A percentile compares a stretch with the other conserved stretches of the same genome.
Evolutionary conservation across 2,888 invertebrate species (phyloP).

Genomic region (Stegana nigrithorax): DNA sequence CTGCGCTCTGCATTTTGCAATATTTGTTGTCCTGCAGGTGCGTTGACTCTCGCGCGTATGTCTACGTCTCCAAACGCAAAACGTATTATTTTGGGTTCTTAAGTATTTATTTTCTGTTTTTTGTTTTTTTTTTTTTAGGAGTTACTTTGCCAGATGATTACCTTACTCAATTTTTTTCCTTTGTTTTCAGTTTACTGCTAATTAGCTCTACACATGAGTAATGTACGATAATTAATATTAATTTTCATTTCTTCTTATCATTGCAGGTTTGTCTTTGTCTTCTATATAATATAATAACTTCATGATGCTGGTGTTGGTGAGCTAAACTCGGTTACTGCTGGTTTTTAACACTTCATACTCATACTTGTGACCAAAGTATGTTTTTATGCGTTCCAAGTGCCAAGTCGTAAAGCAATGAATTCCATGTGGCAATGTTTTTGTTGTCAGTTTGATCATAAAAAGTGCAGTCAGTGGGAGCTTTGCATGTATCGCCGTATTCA

Average conservation of each 20-base stretch:
- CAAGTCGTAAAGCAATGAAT: constrained; percentile 44
- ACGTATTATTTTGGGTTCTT: neutral
- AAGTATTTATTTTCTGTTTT: constrained; percentile 2
- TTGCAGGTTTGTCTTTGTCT: constrained; percentile 45
- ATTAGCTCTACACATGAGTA: neutral
- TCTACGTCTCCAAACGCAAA: neutral
- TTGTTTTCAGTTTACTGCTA: neutral
- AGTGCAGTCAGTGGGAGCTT: neutral
- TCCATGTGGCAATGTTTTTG: too few species aligned
- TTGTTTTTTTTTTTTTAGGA: neutral
- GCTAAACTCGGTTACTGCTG: neutral
- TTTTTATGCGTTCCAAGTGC: constrained; percentile 3
- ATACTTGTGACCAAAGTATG: neutral
- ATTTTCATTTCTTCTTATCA: constrained; percentile 37
- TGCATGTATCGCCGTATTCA: neutral
- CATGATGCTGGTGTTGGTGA: constrained; percentile 14
- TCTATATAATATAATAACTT: neutral
- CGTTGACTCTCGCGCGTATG: constrained; percentile 8
- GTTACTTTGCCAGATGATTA: neutral
- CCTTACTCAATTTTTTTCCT: neutral
- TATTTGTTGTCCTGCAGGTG: constrained; percentile 19
- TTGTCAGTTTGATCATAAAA: too few species aligned
- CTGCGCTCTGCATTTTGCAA: neutral
- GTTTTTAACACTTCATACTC: neutral
- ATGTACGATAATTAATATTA: constrained; percentile 51